Evolutionary conservation across 1,140 invertebrate species (phyloP).

Genomic region (Contarinia nasturtii): DNA sequence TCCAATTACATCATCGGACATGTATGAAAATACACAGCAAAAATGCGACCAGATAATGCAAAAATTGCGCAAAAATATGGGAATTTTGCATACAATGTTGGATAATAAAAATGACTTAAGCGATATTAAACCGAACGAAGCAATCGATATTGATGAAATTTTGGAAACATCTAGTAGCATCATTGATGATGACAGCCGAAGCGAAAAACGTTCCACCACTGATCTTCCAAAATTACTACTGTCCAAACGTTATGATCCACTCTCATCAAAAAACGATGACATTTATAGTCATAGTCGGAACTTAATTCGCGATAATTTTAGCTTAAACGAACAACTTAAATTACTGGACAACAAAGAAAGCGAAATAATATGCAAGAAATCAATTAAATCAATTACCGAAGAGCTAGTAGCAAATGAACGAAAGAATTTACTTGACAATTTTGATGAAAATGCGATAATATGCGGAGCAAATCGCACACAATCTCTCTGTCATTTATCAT

Average conservation of each 20-base stretch:
- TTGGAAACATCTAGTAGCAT: not conserved
- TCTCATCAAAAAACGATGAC: not conserved
- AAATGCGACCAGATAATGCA: conserved; percentile 16
- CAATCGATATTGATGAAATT: not conserved
- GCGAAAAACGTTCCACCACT: too few species aligned
- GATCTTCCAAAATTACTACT: too few species aligned
- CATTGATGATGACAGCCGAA: too few species aligned
- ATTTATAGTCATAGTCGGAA: conserved; percentile 2
- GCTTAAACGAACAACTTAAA: conserved; percentile 19
- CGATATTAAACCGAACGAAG: not conserved
- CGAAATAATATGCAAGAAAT: conserved; percentile 13
- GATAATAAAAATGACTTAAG: conserved; percentile 11
- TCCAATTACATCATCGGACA: conserved; percentile 10
- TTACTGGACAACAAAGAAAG: conserved; percentile 17
- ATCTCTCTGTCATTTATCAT: too few species aligned
- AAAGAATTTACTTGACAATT: not conserved
- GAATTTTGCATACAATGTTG: conserved; percentile 18
- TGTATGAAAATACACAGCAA: not conserved
- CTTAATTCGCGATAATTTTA: conserved; percentile 10
- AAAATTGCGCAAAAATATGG: conserved; percentile 19
- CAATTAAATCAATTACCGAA: not conserved
- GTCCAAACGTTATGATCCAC: too few species aligned
- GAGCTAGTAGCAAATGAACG: not conserved
- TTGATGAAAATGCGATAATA: not conserved
- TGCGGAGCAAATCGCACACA: too few species aligned